Evolutionary conservation across 2,113 vertebrate species (phyloP), one percentile per base, ranked within the genome.

Genomic region (Peromyscus californicus): DNA sequence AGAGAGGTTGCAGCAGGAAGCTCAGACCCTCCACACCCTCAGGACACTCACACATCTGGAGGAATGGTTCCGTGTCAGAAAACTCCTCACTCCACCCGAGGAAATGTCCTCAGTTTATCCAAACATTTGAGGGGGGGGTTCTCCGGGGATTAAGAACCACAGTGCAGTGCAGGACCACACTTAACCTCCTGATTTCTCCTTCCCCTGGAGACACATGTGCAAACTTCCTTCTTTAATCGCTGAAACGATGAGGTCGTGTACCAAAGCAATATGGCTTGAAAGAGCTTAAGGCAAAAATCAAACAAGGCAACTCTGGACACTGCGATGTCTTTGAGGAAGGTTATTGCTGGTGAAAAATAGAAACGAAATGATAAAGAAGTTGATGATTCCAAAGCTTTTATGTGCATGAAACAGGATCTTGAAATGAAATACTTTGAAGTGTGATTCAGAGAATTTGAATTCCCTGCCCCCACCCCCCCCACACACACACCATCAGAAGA

Each of bases 51-150:
- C 93, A 97, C 98, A 98, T 98, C 98, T 98, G 98, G 97, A 96
- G 16, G 65, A 98, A 96, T 42, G 95, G 97, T 98, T 17, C 75
- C 63, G 95, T 97, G 97, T 98, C 98, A 98, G 98, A 98, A 97
- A 96, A 95, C 98, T 97, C 98, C 97, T 96, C 45, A 1, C 84
- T 31, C 84, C 15, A 3, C 84, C 29, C 29, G 29, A 22, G n/a
- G 98, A 98, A 98, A 92, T 98, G 97, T 98, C 97, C 97, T 98
- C 98, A 96, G 98, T 98, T 98, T 98, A 98, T 98, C 98, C 94
- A 98, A 98, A 98, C 97, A 97, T 98, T 98, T 98, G 96, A 98
- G 96, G 95, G 51, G 95, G 51, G 93, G 97, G 80, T 42, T 97
- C 97, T 97, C 97, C n/a, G 97, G 98, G 95, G 97, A 94, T 19